Base-by-base conservation (phyloP, 2,888 invertebrate species). In the Stenolophus ochropezus region DNA sequence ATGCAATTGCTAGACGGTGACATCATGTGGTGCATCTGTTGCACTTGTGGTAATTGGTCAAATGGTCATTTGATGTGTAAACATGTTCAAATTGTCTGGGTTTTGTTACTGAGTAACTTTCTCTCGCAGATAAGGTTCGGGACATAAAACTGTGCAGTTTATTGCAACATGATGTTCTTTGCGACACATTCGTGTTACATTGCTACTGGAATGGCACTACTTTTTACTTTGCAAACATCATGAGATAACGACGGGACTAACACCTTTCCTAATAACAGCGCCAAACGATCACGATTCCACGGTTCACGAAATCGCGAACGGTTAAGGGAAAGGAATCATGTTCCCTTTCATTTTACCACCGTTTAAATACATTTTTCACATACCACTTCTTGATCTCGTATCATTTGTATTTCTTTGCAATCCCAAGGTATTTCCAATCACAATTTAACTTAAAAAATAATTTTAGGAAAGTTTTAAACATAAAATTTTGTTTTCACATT, bases 41-140 rank as follows among this genome's bases (percentile, higher is more conserved):
- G 78, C 78, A 78, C 78, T 42, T 78, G 33, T 65, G 42, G 33
- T 65, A 78, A 78, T 78, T 78, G 78, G 78, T 78, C 78, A 78
- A 78, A 78, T 49, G 65, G 78, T 47, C 77, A 77, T 20, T 51
- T 53, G 27, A 69, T 49, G 73, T 47, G 47, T 18, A 73, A 77
- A 77, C 56, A 76, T 51, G 75, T 51, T 20, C 20, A 73, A 49
- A 47, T 16, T 73, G 73, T 73, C 21, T 61, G 14, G 23, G 23
- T 74, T 74, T 49, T 74, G 51, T 74, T 74, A 74, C 74, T 18
- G 8, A 42, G 25, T 77, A 58, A 42, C 58, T 77, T 56, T 53
- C 58, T 25, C 42, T 77, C 33, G 42, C 16, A 27, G 23, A 77
- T 21, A 73, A 49, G 49, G 18, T 73, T 49, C n/a, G 21, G 73